Conservation (phyloP, 2,888 invertebrate species). For the Petrolisthes manimaculis region DNA sequence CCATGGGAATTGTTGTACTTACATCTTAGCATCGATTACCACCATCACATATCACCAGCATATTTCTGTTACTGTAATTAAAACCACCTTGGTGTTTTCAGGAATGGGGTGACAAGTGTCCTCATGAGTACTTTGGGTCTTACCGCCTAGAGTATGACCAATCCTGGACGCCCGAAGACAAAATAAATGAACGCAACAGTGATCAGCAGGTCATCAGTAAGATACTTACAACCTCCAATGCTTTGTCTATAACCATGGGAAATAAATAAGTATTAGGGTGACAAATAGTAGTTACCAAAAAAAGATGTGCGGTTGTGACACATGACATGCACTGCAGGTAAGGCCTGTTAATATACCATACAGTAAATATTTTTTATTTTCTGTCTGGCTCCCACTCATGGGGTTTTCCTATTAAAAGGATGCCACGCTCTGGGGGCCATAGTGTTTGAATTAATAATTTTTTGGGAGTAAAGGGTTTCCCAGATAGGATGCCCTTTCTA, state of each 20-base stretch:
- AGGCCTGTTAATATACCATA: no score
- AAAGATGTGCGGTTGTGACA: no score
- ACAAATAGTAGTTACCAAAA: no score
- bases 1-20: no score
- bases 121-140: slow-evolving; percentile 77
- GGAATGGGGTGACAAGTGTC: slow-evolving; percentile 79
- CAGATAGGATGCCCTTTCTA: no score
- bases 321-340: no score
- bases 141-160: slow-evolving; percentile 79
- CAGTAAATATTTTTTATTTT: no score
- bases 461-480: no score
- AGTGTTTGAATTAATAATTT: no score
- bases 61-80: neutral
- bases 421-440: no score
- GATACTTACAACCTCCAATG: slow-evolving; percentile 55
- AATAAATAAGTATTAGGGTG: neutral
- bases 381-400: no score
- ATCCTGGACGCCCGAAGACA: slow-evolving; percentile 78
- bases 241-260: slow-evolving; percentile 55
- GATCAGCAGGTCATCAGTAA: slow-evolving; percentile 67
- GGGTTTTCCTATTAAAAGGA: no score
- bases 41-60: neutral
- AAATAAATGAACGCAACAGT: slow-evolving; percentile 69
- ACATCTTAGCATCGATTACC: neutral
- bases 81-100: slow-evolving; percentile 68